Percentiles rank a stretch among this genome's conserved stretches.
phyloP scores from a whole-genome alignment of 2,888 invertebrate species.

The Craniophora ligustri region DNA sequence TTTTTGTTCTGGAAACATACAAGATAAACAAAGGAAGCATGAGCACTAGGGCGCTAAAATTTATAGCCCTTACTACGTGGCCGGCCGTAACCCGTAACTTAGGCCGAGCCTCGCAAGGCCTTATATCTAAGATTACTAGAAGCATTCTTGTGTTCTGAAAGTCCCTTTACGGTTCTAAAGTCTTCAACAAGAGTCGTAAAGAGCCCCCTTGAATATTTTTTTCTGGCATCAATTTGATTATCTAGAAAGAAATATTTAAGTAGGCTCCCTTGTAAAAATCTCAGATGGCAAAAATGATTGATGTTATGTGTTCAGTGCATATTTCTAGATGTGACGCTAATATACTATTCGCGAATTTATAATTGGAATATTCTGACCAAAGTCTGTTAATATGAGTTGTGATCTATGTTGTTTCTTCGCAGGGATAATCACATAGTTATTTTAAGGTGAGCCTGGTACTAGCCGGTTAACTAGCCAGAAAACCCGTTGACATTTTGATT shows the following conservation, averaged over 20 bases:
- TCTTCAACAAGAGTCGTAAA: slow-evolving; percentile 38
- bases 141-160: slow-evolving; percentile 29
- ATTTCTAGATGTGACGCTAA: too few species aligned
- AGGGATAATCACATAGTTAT: too few species aligned
- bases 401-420: too few species aligned
- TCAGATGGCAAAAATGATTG: too few species aligned
- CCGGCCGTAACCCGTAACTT: slow-evolving; percentile 28
- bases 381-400: too few species aligned
- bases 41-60: slow-evolving; percentile 36
- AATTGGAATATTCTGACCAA: too few species aligned
- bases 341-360: too few species aligned
- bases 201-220: slow-evolving; percentile 30
- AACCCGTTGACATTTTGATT: too few species aligned
- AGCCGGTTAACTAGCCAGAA: too few species aligned
- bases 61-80: slow-evolving; percentile 33
- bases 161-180: slow-evolving; percentile 41
- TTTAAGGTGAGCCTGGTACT: too few species aligned
- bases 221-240: slow-evolving; percentile 9
- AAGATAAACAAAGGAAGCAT: slow-evolving; percentile 38
- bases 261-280: not conserved
- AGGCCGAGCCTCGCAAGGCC: slow-evolving; percentile 31
- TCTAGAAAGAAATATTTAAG: slow-evolving; percentile 8
- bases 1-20: slow-evolving; percentile 40
- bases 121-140: slow-evolving; percentile 26
- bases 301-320: too few species aligned